phyloP scores from a whole-genome alignment of 2,113 vertebrate species.

The Propithecus coquereli region DNA sequence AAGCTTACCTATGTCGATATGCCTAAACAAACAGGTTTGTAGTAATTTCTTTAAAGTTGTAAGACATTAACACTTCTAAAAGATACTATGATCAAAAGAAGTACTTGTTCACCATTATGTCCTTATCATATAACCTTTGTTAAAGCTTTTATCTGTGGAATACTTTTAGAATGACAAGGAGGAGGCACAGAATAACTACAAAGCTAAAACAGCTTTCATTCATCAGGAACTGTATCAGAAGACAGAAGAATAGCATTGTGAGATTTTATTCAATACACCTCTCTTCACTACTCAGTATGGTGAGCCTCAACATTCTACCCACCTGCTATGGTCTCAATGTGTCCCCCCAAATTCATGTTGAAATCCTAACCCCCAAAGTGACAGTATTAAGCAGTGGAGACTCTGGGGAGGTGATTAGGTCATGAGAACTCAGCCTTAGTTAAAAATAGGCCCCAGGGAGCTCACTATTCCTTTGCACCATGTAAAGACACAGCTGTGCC shows the following conservation, averaged over 20 bases:
- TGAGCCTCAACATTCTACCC: background rate
- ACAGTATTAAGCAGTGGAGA: no score
- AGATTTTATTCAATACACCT: background rate
- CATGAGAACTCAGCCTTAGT: background rate
- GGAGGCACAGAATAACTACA: background rate
- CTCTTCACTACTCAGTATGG: background rate
- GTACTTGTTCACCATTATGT: background rate
- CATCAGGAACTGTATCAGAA: background rate
- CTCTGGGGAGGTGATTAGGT: background rate
- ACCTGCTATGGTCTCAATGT: background rate
- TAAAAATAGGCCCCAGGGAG: background rate
- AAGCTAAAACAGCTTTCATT: background rate
- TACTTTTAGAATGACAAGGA: constrained; percentile 20
- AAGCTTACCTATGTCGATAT: background rate
- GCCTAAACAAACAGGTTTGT: background rate
- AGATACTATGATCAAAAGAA: background rate
- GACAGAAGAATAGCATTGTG: background rate
- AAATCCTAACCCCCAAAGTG: no score
- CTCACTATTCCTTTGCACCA: background rate
- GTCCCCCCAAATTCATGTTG: no score
- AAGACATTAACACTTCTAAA: constrained; percentile 21
- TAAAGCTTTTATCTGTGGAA: background rate
- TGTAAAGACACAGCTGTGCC: background rate
- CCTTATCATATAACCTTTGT: background rate
- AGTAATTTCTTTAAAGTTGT: background rate